These are phyloP conservation scores for Ataeniobius toweri DNA, from an alignment of 2,797 vertebrate genomes.

Conservation along the genomic window DNA sequence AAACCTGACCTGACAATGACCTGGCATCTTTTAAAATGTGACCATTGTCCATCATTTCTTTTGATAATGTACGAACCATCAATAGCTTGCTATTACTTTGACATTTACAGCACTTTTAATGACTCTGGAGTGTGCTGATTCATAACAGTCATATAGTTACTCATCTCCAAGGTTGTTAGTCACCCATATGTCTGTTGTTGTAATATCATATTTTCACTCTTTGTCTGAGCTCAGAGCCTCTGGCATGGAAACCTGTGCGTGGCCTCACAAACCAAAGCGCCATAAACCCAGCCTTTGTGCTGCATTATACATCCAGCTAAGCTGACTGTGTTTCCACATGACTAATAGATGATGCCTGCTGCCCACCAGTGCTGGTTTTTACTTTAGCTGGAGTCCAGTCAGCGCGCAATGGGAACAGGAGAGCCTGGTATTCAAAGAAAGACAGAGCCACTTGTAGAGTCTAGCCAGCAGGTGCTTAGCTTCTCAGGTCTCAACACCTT, in stretches of 20 bases:
- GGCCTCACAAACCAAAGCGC: slow-evolving; percentile 62
- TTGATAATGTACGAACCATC: slow-evolving; percentile 67
- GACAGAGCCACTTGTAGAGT: slow-evolving; percentile 66
- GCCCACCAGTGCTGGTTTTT: slow-evolving; percentile 61
- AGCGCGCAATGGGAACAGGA: slow-evolving; percentile 55
- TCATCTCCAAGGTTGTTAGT: slow-evolving; percentile 66
- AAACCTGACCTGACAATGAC: slow-evolving; percentile 71
- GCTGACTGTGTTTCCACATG: slow-evolving; percentile 76
- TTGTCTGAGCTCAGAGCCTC: slow-evolving; percentile 63
- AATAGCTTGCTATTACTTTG: slow-evolving; percentile 67
- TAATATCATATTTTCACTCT: slow-evolving; percentile 76
- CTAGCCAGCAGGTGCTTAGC: slow-evolving; percentile 68
- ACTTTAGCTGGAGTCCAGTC: slow-evolving; percentile 56
- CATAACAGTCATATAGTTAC: slow-evolving; percentile 73
- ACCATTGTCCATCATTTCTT: slow-evolving; percentile 75
- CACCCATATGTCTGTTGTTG: slow-evolving; percentile 47
- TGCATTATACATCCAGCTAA: slow-evolving; percentile 59
- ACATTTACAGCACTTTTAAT: slow-evolving; percentile 77
- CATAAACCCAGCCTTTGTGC: slow-evolving; percentile 66
- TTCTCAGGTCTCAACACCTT: slow-evolving; percentile 57
- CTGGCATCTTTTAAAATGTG: slow-evolving; percentile 65
- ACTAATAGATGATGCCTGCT: slow-evolving; percentile 75
- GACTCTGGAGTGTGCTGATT: slow-evolving; percentile 75
- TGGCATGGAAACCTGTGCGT: slow-evolving; percentile 59
- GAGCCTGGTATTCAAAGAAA: slow-evolving; percentile 45